Percentiles rank a stretch among this genome's conserved stretches.
phyloP scores from a whole-genome alignment of 2,888 invertebrate species.

The Tachystola acroxantha region DNA sequence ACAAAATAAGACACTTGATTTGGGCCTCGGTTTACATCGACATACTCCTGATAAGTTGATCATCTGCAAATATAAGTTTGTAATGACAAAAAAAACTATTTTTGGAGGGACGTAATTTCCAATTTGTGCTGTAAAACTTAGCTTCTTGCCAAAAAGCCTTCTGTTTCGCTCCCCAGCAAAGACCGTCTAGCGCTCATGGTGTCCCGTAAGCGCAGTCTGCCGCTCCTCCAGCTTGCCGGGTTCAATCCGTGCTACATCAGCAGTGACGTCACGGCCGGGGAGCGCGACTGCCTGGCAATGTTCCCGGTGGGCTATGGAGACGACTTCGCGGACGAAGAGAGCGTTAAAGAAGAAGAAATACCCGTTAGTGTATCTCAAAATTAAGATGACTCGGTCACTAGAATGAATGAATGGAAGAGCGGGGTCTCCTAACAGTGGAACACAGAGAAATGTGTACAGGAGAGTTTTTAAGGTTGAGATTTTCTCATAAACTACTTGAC shows the following conservation, averaged over 20 bases:
- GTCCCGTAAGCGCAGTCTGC: constrained; percentile 57
- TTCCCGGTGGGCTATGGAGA: constrained; percentile 70
- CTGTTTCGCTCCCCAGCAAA: constrained; percentile 35
- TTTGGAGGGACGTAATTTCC: too few relatives aligned
- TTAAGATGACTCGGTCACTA: constrained; percentile 10
- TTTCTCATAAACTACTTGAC: too few relatives aligned
- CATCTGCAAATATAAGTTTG: too few relatives aligned
- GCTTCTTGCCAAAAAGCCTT: too few relatives aligned
- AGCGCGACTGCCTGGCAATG: constrained; percentile 54
- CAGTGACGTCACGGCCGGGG: constrained; percentile 45
- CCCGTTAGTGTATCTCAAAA: constrained; percentile 13
- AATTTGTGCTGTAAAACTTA: too few relatives aligned
- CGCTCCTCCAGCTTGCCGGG: constrained; percentile 58
- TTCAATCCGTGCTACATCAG: constrained; percentile 63
- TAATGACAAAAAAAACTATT: too few relatives aligned
- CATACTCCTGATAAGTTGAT: too few relatives aligned
- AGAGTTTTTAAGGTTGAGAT: too few relatives aligned
- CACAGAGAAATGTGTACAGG: too few relatives aligned
- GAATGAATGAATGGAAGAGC: not conserved
- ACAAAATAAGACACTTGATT: too few relatives aligned
- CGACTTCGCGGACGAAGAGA: constrained; percentile 27
- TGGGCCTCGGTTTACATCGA: too few relatives aligned
- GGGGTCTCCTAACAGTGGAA: not conserved
- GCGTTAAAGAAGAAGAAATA: constrained; percentile 21
- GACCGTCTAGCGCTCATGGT: constrained; percentile 67